These are phyloP conservation scores for Campylomormyrus tamandua DNA, from an alignment of 2,113 vertebrate genomes.

Conservation along the genomic window DNA sequence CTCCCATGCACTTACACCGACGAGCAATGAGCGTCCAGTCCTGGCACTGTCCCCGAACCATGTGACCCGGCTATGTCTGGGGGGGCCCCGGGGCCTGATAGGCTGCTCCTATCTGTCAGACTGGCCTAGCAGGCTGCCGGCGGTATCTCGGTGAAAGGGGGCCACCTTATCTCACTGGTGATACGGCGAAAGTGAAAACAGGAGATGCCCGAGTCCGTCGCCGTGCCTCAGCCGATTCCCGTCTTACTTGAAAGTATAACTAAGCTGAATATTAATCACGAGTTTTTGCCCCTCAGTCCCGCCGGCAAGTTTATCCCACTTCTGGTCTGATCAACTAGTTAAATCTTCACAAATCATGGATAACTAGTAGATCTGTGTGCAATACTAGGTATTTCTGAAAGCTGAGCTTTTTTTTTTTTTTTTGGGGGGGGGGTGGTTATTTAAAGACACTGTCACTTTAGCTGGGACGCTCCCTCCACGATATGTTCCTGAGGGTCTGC, in stretches of 20 bases:
- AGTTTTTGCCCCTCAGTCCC: background rate
- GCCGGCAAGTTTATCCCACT: background rate
- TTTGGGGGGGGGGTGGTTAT: constrained; percentile 25
- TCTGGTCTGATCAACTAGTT: background rate
- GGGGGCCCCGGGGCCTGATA: background rate
- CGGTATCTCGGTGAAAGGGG: background rate
- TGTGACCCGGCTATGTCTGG: background rate
- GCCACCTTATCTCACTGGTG: background rate
- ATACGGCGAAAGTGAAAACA: background rate
- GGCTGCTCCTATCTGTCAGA: background rate
- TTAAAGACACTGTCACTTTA: constrained; percentile 87
- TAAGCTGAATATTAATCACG: background rate
- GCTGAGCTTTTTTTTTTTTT: constrained; percentile 49
- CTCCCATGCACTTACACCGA: constrained; percentile 32
- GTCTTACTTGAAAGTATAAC: background rate
- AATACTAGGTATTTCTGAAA: constrained; percentile 78
- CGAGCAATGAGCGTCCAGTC: constrained; percentile 19
- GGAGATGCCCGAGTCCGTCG: background rate
- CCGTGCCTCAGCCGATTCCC: background rate
- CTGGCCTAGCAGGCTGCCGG: background rate
- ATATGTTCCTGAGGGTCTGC: constrained; percentile 76
- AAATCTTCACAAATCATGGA: background rate
- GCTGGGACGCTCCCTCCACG: constrained; percentile 62
- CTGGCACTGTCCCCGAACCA: too few species aligned
- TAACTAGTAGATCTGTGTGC: constrained; percentile 76